Conservation (phyloP, 2,888 invertebrate species). For the Drosophila peninsularis region DNA sequence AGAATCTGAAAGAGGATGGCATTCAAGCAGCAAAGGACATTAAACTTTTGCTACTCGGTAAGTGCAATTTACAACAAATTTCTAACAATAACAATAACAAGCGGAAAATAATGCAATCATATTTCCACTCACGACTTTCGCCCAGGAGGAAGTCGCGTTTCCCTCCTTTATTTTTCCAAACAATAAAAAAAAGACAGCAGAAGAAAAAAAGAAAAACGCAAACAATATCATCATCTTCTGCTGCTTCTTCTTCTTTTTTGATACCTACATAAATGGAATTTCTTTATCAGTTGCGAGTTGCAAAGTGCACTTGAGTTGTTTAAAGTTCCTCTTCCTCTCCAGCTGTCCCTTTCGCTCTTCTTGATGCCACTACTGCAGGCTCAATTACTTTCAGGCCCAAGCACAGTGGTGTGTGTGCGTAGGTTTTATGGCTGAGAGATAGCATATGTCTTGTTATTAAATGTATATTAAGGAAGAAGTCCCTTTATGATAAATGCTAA, state of each 20-base stretch:
- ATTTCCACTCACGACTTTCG: slow-evolving; percentile 16
- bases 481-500: background rate
- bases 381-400: slow-evolving; percentile 11
- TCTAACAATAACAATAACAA: slow-evolving; percentile 17
- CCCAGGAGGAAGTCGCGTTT: slow-evolving; percentile 21
- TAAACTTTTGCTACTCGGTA: slow-evolving; percentile 98
- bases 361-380: slow-evolving; percentile 22
- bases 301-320: slow-evolving; percentile 46
- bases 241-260: background rate
- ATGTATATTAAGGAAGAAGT: background rate
- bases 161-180: background rate
- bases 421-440: slow-evolving; percentile 2
- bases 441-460: slow-evolving; percentile 3
- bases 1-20: slow-evolving; percentile 98
- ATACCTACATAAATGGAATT: slow-evolving; percentile 33
- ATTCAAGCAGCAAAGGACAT: slow-evolving; percentile 99
- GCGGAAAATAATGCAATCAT: slow-evolving; percentile 14
- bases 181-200: background rate
- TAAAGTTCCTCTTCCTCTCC: slow-evolving; percentile 25
- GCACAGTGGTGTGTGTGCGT: slow-evolving; percentile 27
- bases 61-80: slow-evolving; percentile 77
- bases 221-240: slow-evolving; percentile 11
- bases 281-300: slow-evolving; percentile 42
- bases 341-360: background rate
- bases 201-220: background rate